Evolutionary conservation across 2,888 invertebrate species (phyloP), one percentile per base, ranked within the genome.

Genomic region (Lithosia quadra): DNA sequence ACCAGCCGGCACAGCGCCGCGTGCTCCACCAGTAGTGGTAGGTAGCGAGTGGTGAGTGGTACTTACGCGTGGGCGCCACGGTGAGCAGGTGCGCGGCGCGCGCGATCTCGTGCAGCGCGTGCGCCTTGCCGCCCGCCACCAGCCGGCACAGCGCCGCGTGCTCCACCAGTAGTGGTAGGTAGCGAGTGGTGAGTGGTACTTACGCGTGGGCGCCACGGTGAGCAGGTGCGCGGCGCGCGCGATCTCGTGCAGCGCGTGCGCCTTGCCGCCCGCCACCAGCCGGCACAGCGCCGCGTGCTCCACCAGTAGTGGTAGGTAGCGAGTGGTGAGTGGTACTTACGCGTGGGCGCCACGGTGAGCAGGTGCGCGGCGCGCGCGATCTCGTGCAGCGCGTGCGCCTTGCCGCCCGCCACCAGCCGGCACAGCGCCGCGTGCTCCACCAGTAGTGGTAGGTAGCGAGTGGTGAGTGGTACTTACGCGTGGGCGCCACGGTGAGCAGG

Each of bases 271-370:
- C 96, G 99, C 99, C 63, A 99, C 99, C 78, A 99, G 96, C 33
- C 99, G 97, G 90, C 99, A 99, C 97, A 99, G 98, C 75, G 99
- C 98, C 87, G 99, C 99, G 94, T 99, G 99, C 91, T 99, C 99
- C 83, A 99, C 94, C 64, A n/a, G n/a, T n/a, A n/a, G n/a, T n/a
- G n/a, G n/a, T n/a, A n/a, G n/a, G n/a, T n/a, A n/a, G n/a, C n/a
- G n/a, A 3, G 43, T 10, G 2, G 43, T 4, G 11, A 13, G 55
- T 22, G 4, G 11, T 67, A 76, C 76, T 22, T 34, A 76, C 76
- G 69, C 15, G 67, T 43, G 67, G 64, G 76, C 53, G 76, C 76
- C 24, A 63, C 67, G 8, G 79, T 74, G 68, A 88, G 80, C 55
- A 88, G 83, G 10, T 82, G 77, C 49, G 92, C 93, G 74, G 93